Evolutionary conservation across 2,113 vertebrate species (phyloP), one percentile per base, ranked within the genome.

Genomic region (Etheostoma cragini): DNA sequence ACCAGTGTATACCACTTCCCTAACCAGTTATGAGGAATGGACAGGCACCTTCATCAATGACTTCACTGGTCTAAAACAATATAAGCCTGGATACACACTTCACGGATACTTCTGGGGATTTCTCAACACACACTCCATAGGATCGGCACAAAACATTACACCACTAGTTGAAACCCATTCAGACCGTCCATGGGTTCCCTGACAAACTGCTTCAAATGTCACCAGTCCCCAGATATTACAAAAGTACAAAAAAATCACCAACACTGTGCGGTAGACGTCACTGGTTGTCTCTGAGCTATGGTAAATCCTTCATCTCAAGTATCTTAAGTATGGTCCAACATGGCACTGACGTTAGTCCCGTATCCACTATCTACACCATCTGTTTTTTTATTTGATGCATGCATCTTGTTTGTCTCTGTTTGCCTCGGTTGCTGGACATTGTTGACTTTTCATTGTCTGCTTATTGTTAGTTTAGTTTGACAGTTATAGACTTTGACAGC

Each of bases 391-490:
- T 21, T 17, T 15, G 46, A 7, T 35, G 2, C 16, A 3, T 42
- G 33, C 8, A 11, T 21, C 17, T 56, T 61, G 47, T 52, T 52
- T 49, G 46, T 56, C 53, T 70, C 54, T 3, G 6, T 69, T 71
- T 63, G 49, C 45, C 70, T 47, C 16, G 17, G 1, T 16, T 49
- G 46, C 19, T 35, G 15, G 35, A 64, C 66, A 35, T 12, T 35
- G 54, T 63, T 72, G 64, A 71, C 52, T 69, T 52, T 60, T 71
- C 69, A 33, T 69, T 38, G 53, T 81, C 85, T 86, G 83, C 63
- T 67, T 49, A 33, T 47, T 42, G 53, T 85, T 65, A 6, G 22
- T 26, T 66, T 11, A 65, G 24, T 67, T 56, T 67, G 78, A 87
- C 49, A 62, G 42, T 60, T 8, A 73, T 67, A 22, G 56, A 45